Evolutionary conservation across 2,113 vertebrate species (phyloP).

Genomic region (Datnioides undecimradiatus): DNA sequence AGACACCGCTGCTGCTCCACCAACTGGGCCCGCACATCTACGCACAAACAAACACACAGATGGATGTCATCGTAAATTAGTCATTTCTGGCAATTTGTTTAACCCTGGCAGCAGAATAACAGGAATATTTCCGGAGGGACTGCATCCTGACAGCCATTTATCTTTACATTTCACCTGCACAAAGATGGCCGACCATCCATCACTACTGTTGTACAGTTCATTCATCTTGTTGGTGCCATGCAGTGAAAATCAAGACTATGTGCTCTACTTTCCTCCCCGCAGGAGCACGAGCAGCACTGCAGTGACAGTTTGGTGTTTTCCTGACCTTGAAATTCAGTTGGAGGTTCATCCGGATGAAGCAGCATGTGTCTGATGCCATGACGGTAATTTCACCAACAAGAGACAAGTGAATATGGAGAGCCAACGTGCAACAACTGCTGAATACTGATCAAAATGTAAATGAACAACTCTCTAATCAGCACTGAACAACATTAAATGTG

Average conservation of each 20-base stretch:
- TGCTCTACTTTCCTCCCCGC: too few species aligned
- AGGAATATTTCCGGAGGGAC: not conserved
- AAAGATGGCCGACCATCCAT: not conserved
- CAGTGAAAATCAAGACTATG: not conserved
- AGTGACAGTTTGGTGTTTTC: not conserved
- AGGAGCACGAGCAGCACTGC: not conserved
- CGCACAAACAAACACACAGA: not conserved
- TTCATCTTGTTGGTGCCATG: not conserved
- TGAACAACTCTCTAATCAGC: too few species aligned
- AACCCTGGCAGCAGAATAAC: not conserved
- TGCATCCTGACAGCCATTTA: not conserved
- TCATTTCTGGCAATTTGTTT: not conserved
- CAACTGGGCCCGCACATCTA: conserved; percentile 97
- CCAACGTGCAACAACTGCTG: too few species aligned
- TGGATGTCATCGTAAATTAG: not conserved
- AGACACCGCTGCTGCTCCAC: conserved; percentile 98
- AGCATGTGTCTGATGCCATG: not conserved
- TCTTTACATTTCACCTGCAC: not conserved
- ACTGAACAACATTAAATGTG: too few species aligned
- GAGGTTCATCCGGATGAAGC: not conserved
- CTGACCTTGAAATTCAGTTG: not conserved
- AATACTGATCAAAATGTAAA: too few species aligned
- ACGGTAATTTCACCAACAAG: too few species aligned
- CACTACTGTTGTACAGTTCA: not conserved
- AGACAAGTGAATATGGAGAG: too few species aligned